Evolutionary conservation across 2,888 invertebrate genomes (phyloP).

Genomic region (Leptinotarsa juncta): DNA sequence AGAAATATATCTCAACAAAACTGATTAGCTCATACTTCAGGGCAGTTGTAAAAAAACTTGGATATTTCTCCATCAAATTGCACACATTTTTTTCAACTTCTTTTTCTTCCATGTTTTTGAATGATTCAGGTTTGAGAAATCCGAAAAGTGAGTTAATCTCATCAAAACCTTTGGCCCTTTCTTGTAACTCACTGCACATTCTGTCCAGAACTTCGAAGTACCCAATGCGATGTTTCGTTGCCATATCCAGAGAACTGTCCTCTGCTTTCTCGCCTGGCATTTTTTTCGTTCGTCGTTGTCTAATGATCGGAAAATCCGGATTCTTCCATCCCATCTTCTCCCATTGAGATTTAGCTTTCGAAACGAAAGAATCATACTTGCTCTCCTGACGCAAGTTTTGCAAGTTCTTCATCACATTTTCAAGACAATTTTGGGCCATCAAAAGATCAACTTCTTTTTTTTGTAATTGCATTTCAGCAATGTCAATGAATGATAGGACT

Average conservation of each 20-base stretch:
- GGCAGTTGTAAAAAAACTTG: neutral
- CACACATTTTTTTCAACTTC: neutral
- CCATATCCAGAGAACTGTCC: neutral
- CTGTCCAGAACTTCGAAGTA: neutral
- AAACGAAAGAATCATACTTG: neutral
- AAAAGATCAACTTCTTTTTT: conserved; percentile 1
- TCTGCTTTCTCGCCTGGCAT: conserved; percentile 1
- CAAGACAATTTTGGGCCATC: neutral
- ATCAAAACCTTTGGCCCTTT: neutral
- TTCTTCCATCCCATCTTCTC: neutral
- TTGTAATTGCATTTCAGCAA: neutral
- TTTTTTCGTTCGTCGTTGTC: neutral
- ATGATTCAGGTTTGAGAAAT: neutral
- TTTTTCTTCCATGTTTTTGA: neutral
- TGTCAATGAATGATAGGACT: conserved; percentile 1
- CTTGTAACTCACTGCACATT: neutral
- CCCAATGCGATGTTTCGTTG: neutral
- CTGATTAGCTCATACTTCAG: neutral
- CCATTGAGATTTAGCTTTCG: conserved; percentile 1
- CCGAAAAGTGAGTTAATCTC: neutral
- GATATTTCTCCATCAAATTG: conserved; percentile 1
- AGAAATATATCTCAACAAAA: neutral
- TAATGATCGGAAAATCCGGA: neutral
- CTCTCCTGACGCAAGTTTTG: neutral
- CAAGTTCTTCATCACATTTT: neutral